These are phyloP conservation scores for Lasius platythorax DNA, from an alignment of 2,888 invertebrate species.

Conservation along the genomic window DNA sequence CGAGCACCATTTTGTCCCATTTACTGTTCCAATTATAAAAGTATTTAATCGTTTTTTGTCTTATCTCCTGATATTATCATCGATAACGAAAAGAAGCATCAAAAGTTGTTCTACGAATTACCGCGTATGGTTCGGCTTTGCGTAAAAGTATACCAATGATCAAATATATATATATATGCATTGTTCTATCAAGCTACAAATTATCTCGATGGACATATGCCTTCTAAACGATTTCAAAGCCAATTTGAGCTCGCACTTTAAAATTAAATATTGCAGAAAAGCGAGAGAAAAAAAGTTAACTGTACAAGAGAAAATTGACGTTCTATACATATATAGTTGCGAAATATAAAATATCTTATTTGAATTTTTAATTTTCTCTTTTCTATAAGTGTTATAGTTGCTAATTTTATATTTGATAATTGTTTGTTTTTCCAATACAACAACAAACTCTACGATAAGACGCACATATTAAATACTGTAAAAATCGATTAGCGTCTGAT, in stretches of 20 bases:
- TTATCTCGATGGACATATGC: slow-evolving; percentile 48
- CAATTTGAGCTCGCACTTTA: slow-evolving; percentile 9
- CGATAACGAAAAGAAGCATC: not conserved
- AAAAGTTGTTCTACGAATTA: not conserved
- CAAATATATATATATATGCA: slow-evolving; percentile 56
- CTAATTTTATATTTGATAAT: not conserved
- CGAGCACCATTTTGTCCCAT: not conserved
- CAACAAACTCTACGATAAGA: not conserved
- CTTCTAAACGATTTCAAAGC: slow-evolving; percentile 16
- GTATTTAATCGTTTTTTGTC: not conserved
- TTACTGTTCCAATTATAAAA: slow-evolving; percentile 1
- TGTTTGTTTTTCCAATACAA: not conserved
- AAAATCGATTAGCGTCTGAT: slow-evolving; percentile 1
- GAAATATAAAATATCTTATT: not conserved
- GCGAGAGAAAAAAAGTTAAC: not conserved
- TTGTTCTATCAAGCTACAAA: slow-evolving; percentile 65
- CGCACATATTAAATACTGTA: slow-evolving; percentile 6
- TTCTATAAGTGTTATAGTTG: not conserved
- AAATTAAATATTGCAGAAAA: slow-evolving; percentile 61
- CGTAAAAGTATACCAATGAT: slow-evolving; percentile 29
- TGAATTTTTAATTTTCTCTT: not conserved
- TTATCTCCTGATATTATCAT: not conserved
- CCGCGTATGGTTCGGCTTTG: not conserved
- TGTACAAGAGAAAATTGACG: not conserved
- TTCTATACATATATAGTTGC: not conserved